Base-by-base conservation (phyloP, 1,140 invertebrate species). In the Heliconius eleuchia region DNA sequence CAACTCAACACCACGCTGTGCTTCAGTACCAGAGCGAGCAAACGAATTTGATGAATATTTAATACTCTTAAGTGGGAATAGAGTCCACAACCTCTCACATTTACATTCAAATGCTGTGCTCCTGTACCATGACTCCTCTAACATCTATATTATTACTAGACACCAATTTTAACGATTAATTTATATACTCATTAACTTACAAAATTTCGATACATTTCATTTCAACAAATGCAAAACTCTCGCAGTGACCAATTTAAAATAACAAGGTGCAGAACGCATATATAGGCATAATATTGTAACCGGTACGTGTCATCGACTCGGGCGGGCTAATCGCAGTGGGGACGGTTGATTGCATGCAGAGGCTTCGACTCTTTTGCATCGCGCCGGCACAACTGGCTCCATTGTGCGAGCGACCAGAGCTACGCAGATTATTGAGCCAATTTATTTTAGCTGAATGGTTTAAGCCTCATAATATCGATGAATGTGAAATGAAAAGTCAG, bases 271-370 rank as follows among this genome's bases (percentile, higher is more conserved):
- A 74, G 79, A 72, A 80, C 80, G 82, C 84, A 84, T 80, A 87
- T 82, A 46, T 81, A 81, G 83, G 84, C 86, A 83, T 88, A 88
- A 86, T 88, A 88, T 83, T 85, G 83, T 80, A 82, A 78, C 77
- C 50, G 52, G 84, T 77, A 86, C 89, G 88, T 89, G 89, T 86
- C 83, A 84, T 83, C 85, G 81, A 84, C 82, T 85, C 82, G 84
- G 83, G 82, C 78, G 76, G 85, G 89, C 88, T 90, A 90, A 90
- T 90, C 89, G 79, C 79, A 79, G 80, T 73, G 80, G 82, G 84
- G 71, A 83, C 85, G 81, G 80, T 85, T 89, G 89, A 89, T 90
- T 89, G 89, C 85, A 88, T 88, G 86, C 84, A 83, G 78, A 66
- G 73, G 83, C 82, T 86, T 86, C 85, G 81, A 84, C 82, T 86